These are phyloP conservation scores for Rhinichthys osculus DNA, from an alignment of 2,797 vertebrate genomes.

Conservation along the genomic window DNA sequence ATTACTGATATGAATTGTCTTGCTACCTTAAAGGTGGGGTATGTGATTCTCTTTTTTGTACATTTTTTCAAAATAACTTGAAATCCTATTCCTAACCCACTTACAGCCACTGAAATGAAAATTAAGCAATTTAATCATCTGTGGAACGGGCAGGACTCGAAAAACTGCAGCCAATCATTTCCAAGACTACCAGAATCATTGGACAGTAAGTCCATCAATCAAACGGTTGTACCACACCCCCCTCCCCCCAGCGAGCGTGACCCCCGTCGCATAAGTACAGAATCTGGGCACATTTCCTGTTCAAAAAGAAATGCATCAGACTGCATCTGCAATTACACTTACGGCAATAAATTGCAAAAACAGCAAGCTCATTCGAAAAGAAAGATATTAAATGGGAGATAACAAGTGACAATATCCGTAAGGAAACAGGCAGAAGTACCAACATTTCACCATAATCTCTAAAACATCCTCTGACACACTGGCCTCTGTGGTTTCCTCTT, in stretches of 20 bases:
- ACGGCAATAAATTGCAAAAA: background rate
- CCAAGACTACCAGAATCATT: too few relatives aligned
- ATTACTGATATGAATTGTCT: background rate
- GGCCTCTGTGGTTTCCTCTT: conserved; percentile 10
- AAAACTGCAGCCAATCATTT: too few relatives aligned
- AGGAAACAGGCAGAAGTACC: background rate
- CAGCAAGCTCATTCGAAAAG: background rate
- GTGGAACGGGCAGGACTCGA: too few relatives aligned
- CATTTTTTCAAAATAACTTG: too few relatives aligned
- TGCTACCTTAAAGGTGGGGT: background rate
- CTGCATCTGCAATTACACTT: background rate
- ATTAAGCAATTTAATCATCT: too few relatives aligned
- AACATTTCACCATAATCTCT: conserved; percentile 4
- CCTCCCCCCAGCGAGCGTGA: too few relatives aligned
- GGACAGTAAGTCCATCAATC: too few relatives aligned
- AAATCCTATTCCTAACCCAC: too few relatives aligned
- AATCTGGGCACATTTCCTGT: background rate
- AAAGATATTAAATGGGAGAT: background rate
- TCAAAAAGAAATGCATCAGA: background rate
- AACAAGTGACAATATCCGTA: conserved; percentile 26
- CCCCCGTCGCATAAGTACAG: too few relatives aligned
- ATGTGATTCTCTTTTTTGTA: too few relatives aligned
- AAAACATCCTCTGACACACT: conserved; percentile 21
- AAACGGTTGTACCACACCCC: too few relatives aligned
- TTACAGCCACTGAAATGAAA: too few relatives aligned